Percentiles rank a stretch among this genome's conserved stretches.
Conservation (phyloP, 1,140 invertebrate species). For the Pectinophora gossypiella region DNA sequence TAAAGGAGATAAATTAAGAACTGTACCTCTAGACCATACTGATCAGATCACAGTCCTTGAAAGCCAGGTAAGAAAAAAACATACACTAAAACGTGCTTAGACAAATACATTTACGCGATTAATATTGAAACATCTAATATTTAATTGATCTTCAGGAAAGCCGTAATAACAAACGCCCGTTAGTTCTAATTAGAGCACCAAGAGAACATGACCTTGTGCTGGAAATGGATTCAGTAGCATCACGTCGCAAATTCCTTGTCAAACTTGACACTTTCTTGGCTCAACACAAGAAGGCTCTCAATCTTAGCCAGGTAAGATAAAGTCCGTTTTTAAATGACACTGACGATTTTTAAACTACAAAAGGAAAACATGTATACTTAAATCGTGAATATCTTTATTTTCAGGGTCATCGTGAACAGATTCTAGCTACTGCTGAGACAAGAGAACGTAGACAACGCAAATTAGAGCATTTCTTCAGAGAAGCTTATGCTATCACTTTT, state of each 20-base stretch:
- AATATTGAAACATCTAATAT: background rate
- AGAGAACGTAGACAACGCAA: constrained; percentile 95
- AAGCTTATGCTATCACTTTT: constrained; percentile 97
- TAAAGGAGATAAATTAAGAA: constrained; percentile 92
- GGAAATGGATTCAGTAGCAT: constrained; percentile 89
- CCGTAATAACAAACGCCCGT: constrained; percentile 86
- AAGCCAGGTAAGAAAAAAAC: constrained; percentile 78
- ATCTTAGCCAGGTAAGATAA: constrained; percentile 77
- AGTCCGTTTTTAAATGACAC: background rate
- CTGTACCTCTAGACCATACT: constrained; percentile 84
- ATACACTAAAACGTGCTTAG: too few species aligned
- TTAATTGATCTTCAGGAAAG: constrained; percentile 75
- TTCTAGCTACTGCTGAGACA: constrained; percentile 96
- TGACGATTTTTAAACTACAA: too few species aligned
- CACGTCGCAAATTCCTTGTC: constrained; percentile 91
- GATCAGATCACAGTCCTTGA: constrained; percentile 89
- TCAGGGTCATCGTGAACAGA: constrained; percentile 84
- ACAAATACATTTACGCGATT: too few species aligned
- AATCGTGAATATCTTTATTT: constrained; percentile 9
- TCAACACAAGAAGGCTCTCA: constrained; percentile 88
- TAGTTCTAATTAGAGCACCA: constrained; percentile 90
- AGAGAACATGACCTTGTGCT: constrained; percentile 98
- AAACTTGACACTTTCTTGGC: constrained; percentile 91
- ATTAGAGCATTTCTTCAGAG: constrained; percentile 98
- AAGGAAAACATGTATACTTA: too few species aligned